Conservation (phyloP, 2,113 vertebrate species). For the Mobula birostris region DNA sequence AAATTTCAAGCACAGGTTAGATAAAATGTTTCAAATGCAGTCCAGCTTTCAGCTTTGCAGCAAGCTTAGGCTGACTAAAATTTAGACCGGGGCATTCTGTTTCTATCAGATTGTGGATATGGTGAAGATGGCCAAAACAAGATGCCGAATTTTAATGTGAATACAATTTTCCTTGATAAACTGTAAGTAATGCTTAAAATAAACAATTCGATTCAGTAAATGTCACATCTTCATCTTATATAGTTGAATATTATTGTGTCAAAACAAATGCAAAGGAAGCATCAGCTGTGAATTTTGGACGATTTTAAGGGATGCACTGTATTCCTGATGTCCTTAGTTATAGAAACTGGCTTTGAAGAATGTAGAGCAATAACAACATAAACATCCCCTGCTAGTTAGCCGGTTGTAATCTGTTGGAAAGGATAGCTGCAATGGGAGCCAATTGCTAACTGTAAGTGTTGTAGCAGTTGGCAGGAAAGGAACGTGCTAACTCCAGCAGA, state of each 20-base stretch:
- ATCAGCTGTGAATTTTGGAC: neutral
- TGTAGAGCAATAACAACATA: neutral
- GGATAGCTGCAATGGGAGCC: neutral
- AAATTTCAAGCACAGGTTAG: slow-evolving; percentile 19
- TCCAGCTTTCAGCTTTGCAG: neutral
- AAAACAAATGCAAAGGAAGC: no score
- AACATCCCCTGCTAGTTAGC: no score
- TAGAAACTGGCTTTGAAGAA: neutral
- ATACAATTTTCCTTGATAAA: slow-evolving; percentile 8
- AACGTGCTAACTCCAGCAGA: neutral
- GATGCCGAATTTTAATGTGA: slow-evolving; percentile 15
- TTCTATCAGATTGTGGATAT: neutral
- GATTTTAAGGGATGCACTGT: neutral
- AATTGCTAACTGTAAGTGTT: neutral
- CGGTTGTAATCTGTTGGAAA: neutral
- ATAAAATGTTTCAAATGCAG: neutral
- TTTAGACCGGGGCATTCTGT: neutral
- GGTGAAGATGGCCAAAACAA: neutral
- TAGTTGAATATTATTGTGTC: slow-evolving; percentile 24
- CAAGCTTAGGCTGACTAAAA: neutral
- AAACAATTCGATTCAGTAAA: slow-evolving; percentile 15
- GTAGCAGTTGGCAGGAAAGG: neutral
- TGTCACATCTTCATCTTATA: neutral
- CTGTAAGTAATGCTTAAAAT: slow-evolving; percentile 9
- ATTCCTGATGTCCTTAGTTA: neutral